Conservation (phyloP, 2,113 vertebrate species). For the Mixornis gularis region DNA sequence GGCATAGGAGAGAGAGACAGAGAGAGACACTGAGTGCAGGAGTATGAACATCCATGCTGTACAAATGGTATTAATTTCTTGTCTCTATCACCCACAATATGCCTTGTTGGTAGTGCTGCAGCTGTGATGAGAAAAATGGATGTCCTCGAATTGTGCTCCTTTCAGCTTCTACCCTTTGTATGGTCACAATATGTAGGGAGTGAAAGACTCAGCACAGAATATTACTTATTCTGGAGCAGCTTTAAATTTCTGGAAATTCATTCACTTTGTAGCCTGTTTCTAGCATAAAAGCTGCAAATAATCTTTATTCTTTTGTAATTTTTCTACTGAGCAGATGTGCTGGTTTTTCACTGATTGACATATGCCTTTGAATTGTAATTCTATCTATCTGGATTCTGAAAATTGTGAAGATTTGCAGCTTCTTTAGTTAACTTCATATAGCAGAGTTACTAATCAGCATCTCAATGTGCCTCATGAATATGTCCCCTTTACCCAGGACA, state of each 20-base stretch:
- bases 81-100: constrained; percentile 16
- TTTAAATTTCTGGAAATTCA: constrained; percentile 1
- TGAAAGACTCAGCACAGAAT: not conserved
- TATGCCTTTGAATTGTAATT: not conserved
- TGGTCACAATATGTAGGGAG: not conserved
- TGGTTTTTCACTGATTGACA: not conserved
- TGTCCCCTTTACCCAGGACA: not conserved
- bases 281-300: not conserved
- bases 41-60: not conserved
- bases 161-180: constrained; percentile 26
- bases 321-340: not conserved
- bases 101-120: not conserved
- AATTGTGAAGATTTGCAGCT: not conserved
- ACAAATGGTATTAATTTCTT: constrained; percentile 56
- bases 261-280: not conserved
- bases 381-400: not conserved
- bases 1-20: not conserved
- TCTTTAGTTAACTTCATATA: not conserved
- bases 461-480: not conserved
- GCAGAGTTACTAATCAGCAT: not conserved
- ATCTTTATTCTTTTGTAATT: not conserved
- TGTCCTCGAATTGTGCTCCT: constrained; percentile 25
- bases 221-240: not conserved
- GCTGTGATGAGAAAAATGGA: constrained; percentile 42
- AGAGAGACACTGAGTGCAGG: not conserved